These are phyloP conservation scores for Malurus elegans DNA, from an alignment of 2,113 vertebrate genomes.

Conservation along the genomic window DNA sequence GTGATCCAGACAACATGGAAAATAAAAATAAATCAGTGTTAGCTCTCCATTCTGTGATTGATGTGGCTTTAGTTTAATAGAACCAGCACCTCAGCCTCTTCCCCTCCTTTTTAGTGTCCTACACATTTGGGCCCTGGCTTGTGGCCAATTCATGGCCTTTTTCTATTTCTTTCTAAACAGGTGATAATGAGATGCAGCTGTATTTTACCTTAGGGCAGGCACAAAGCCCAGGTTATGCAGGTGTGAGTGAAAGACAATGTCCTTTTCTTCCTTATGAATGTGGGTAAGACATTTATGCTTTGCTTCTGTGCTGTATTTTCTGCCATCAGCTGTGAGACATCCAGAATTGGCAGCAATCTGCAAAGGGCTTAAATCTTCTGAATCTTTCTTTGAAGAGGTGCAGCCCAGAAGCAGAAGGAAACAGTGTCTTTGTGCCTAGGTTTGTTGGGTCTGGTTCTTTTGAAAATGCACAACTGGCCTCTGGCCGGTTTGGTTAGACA, in stretches of 20 bases:
- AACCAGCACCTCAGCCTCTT: background rate
- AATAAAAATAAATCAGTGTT: background rate
- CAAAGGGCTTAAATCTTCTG: background rate
- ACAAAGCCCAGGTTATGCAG: background rate
- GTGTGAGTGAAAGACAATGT: background rate
- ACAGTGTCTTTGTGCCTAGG: background rate
- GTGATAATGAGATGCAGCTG: background rate
- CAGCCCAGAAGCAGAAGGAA: background rate
- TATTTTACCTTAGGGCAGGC: background rate
- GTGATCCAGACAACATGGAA: background rate
- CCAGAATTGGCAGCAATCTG: background rate
- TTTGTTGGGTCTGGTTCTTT: background rate
- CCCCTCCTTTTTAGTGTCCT: background rate
- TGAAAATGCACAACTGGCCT: rapidly evolving
- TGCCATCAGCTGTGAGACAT: background rate
- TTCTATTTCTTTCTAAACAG: background rate
- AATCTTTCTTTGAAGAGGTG: background rate
- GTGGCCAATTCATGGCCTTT: background rate
- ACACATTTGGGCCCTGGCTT: background rate
- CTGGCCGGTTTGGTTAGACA: background rate
- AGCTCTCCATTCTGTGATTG: background rate
- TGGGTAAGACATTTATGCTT: background rate
- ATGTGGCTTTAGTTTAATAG: background rate
- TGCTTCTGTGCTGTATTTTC: background rate
- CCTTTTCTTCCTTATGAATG: background rate